Base-by-base conservation (phyloP, 2,888 invertebrate genomes). In the Lissocephala sabroskyi region DNA sequence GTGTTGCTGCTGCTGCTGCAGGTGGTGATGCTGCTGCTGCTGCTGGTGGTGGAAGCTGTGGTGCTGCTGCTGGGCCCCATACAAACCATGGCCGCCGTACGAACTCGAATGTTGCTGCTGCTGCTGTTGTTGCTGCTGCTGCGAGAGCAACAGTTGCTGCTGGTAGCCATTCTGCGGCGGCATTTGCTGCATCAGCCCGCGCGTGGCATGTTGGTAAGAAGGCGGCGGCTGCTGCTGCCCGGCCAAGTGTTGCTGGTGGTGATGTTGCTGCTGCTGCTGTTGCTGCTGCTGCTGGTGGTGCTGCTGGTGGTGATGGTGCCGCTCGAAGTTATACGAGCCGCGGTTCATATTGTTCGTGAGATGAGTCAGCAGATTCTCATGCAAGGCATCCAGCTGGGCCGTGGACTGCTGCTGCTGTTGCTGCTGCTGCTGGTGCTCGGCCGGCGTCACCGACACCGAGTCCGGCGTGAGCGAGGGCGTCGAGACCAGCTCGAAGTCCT, bases 381-480 rank as follows among this genome's bases (percentile, higher is more conserved):
- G 90, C 80, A 93, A 89, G 3, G 90, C 88, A 78, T 93, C 92
- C 50, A 92, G 86, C 41, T 86, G 86, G 1, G 60, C 32, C 0
- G 46, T 48, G 11, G 49, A 42, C 14, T 35, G 32, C 13, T 45
- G 51, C 9, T 30, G 28, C 13, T 32, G 26, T n/a, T n/a, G n/a
- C n/a, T n/a, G n/a, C 28, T 45, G 44, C 47, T n/a, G 49, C 48
- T 64, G 52, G 62, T 67, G 65, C 57, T 91, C 91, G 37, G 89
- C 78, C 14, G 82, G 79, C 26, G 84, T 82, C 23, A 86, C 84
- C 26, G 87, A 86, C 5, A 79, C 78, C 3, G 90, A 90, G 65
- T 91, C 90, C 2, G 91, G 90, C 1, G 91, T 89, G 60, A 92
- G 88, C 2, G 91, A 90, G 1, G 92, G 91, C 14, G 89, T 88